phyloP scores from a whole-genome alignment of 2,797 vertebrate genomes.

The Argya squamiceps region DNA sequence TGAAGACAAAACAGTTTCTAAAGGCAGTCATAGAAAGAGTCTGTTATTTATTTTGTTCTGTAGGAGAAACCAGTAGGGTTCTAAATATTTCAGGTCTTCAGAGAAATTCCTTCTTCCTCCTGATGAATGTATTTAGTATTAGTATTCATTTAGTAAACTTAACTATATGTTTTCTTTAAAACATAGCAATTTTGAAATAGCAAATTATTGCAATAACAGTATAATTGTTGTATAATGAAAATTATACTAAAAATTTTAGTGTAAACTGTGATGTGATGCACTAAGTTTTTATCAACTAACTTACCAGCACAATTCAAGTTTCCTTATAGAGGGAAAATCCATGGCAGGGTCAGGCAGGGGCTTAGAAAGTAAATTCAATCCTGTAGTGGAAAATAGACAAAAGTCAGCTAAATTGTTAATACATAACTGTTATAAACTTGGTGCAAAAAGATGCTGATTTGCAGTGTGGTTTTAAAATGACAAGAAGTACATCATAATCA shows the following conservation, averaged over 20 bases:
- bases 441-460: neutral
- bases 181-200: neutral
- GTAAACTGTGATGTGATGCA: neutral
- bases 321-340: neutral
- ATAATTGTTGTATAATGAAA: neutral
- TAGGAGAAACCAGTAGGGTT: neutral
- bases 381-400: neutral
- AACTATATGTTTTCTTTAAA: neutral
- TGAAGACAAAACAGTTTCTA: neutral
- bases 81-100: neutral
- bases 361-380: neutral
- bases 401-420: neutral
- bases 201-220: neutral
- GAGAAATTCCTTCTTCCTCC: neutral
- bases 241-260: neutral
- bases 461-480: neutral
- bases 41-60: neutral
- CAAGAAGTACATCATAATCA: neutral
- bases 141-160: neutral
- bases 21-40: neutral
- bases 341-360: neutral
- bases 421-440: neutral
- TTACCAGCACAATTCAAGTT: neutral
- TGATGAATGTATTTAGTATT: neutral
- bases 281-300: neutral